Percentiles rank a stretch among this genome's conserved stretches.
Conservation (phyloP, 1,140 invertebrate species). For the Drosophila hydei region DNA sequence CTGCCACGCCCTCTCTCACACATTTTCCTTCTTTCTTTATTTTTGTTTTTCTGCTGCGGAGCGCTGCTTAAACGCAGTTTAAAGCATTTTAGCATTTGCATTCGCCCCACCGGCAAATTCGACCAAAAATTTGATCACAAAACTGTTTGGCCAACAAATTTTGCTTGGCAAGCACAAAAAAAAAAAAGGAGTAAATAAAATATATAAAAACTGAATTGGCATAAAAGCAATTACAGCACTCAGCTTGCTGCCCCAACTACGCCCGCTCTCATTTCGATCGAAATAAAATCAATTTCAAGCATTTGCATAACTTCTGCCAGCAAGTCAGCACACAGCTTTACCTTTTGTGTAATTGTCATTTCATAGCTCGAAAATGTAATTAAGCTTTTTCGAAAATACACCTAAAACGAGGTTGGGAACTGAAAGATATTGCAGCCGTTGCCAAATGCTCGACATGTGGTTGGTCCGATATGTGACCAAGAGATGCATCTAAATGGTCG, state of each 20-base stretch:
- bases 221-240: slow-evolving; percentile 9
- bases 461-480: no score
- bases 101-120: slow-evolving; percentile 5
- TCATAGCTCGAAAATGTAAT: neutral
- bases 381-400: no score
- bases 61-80: slow-evolving; percentile 33
- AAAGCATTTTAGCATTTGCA: slow-evolving; percentile 28
- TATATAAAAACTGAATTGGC: neutral
- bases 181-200: no score
- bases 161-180: neutral
- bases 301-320: neutral
- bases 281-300: slow-evolving; percentile 3
- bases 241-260: no score
- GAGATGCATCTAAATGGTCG: no score
- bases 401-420: no score
- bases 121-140: slow-evolving; percentile 4
- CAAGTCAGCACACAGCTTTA: neutral
- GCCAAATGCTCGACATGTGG: no score
- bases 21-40: neutral
- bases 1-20: neutral
- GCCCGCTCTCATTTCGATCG: no score
- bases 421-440: no score
- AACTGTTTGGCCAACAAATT: slow-evolving; percentile 31
- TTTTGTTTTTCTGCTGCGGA: slow-evolving; percentile 16
- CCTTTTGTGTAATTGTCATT: neutral